Evolutionary conservation across 1,140 invertebrate species (phyloP).

Genomic region (Ceratina australensis): DNA sequence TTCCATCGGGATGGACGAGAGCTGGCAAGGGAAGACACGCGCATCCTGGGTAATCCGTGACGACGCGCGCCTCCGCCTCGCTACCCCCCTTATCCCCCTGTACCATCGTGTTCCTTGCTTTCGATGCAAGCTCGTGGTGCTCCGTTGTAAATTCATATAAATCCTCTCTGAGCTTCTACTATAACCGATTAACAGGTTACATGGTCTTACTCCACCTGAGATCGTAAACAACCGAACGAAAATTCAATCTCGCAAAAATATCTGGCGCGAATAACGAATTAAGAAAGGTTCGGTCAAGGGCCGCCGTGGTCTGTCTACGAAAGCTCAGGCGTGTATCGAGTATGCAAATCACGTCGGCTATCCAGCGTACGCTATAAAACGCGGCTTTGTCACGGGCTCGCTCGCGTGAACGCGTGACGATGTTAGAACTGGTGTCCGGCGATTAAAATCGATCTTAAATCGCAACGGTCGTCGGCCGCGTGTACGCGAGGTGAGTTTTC

Average conservation of each 20-base stretch:
- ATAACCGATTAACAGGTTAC: slow-evolving; percentile 39
- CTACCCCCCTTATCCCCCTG: slow-evolving; percentile 29
- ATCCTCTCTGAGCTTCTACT: slow-evolving; percentile 30
- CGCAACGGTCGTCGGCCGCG: no score
- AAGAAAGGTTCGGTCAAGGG: no score
- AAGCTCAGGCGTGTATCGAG: slow-evolving; percentile 57
- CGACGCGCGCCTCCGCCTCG: slow-evolving; percentile 67
- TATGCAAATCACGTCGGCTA: slow-evolving; percentile 68
- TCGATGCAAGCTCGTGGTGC: background rate
- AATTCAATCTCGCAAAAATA: background rate
- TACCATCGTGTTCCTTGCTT: slow-evolving; percentile 39
- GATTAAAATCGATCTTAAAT: slow-evolving; percentile 5
- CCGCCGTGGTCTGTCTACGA: slow-evolving; percentile 40
- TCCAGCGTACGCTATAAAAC: slow-evolving; percentile 24
- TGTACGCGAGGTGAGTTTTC: slow-evolving; percentile 32
- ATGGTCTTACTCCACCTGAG: background rate
- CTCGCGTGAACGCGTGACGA: background rate
- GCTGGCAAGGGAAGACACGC: slow-evolving; percentile 74
- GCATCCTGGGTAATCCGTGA: slow-evolving; percentile 77
- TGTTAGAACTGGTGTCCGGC: background rate
- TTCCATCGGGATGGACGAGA: slow-evolving; percentile 57
- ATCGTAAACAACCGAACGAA: background rate
- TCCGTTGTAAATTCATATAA: slow-evolving; percentile 21
- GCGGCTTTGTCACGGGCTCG: slow-evolving; percentile 32
- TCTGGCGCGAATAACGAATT: background rate